phyloP scores from a whole-genome alignment of 2,797 vertebrate genomes.

The Typhlichthys eigenmanni region DNA sequence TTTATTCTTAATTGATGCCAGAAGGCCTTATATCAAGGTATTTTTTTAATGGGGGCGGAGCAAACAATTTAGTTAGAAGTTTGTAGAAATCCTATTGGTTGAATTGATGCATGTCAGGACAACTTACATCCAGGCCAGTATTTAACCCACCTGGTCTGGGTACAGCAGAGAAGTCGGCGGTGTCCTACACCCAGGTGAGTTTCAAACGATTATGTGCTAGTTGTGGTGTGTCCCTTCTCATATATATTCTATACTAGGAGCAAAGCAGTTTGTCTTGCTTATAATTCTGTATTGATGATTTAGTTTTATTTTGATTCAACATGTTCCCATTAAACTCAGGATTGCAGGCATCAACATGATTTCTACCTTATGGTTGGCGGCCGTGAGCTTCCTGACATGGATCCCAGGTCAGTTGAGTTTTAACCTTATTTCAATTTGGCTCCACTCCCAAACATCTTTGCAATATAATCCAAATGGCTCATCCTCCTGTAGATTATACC shows the following conservation, averaged over 20 bases:
- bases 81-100: conserved; percentile 55
- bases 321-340: not conserved
- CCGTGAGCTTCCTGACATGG: conserved; percentile 59
- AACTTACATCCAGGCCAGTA: conserved; percentile 47
- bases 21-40: conserved; percentile 53
- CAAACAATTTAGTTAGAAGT: conserved; percentile 12
- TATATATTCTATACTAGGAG: not conserved
- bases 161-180: conserved; percentile 41
- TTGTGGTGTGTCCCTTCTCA: not conserved
- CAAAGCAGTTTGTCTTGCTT: not conserved
- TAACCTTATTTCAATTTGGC: not conserved
- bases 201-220: not conserved
- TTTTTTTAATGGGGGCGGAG: conserved; percentile 50
- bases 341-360: conserved; percentile 65
- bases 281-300: not conserved
- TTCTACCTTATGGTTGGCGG: conserved; percentile 48
- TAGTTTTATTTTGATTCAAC: not conserved
- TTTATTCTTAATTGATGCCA: conserved; percentile 64
- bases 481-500: conserved; percentile 32
- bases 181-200: conserved; percentile 64
- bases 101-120: conserved; percentile 14
- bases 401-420: conserved; percentile 62
- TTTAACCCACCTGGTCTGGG: conserved; percentile 58
- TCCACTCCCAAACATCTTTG: not conserved
- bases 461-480: conserved; percentile 37